Evolutionary conservation across 37 sponge, comb jelly and placozoan species (phyloP).

Genomic region (Tethya wilhelma): DNA sequence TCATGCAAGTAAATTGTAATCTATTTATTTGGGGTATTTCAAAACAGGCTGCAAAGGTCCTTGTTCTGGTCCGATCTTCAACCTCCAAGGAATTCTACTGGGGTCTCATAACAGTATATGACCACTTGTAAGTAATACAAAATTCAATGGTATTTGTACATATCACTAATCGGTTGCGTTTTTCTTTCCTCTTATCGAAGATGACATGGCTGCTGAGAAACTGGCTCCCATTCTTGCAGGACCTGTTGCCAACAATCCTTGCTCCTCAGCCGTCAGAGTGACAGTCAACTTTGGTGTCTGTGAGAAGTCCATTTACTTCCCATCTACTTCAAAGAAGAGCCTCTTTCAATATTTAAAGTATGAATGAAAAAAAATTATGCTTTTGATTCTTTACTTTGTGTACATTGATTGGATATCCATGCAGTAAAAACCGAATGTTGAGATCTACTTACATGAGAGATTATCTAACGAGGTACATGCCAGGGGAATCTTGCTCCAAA

Average conservation of each 20-base stretch:
- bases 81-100: slow-evolving; percentile 12
- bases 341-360: too few species aligned
- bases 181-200: too few species aligned
- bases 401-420: neutral
- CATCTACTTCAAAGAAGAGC: slow-evolving; percentile 30
- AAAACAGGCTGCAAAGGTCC: slow-evolving; percentile 43
- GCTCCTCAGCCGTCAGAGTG: slow-evolving; percentile 33
- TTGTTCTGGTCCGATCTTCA: slow-evolving; percentile 21
- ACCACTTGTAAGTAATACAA: slow-evolving; percentile 22
- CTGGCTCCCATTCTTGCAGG: slow-evolving; percentile 12
- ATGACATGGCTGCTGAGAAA: neutral
- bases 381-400: too few species aligned
- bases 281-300: slow-evolving; percentile 22
- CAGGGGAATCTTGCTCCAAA: too few species aligned
- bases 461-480: too few species aligned
- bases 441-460: too few species aligned
- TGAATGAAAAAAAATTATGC: too few species aligned
- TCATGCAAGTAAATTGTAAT: too few species aligned
- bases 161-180: neutral
- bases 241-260: slow-evolving; percentile 60
- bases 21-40: too few species aligned
- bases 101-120: slow-evolving; percentile 51
- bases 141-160: neutral
- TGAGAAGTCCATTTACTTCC: slow-evolving; percentile 52
- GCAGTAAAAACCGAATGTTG: neutral